phyloP scores from a whole-genome alignment of 2,113 vertebrate genomes.

The Ictalurus punctatus region DNA sequence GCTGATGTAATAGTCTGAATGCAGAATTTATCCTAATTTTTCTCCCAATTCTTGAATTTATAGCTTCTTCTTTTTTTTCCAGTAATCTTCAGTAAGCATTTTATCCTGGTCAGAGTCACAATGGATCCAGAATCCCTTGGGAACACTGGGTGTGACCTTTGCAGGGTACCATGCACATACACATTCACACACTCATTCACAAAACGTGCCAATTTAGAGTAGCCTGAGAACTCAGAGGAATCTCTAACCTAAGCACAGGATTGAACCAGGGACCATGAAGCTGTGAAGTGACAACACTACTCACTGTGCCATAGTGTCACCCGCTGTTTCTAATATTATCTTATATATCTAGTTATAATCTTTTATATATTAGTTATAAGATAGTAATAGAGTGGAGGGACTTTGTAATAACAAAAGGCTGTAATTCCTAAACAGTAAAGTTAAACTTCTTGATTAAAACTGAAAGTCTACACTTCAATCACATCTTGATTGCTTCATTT shows the following conservation, averaged over 20 bases:
- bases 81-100: not conserved
- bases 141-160: not conserved
- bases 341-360: not conserved
- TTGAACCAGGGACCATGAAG: not conserved
- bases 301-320: not conserved
- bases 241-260: not conserved
- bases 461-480: too few relatives aligned
- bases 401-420: too few relatives aligned
- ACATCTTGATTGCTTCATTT: too few relatives aligned
- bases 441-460: too few relatives aligned
- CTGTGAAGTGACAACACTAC: not conserved
- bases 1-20: not conserved
- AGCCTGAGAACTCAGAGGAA: not conserved
- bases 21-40: not conserved
- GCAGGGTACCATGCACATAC: not conserved
- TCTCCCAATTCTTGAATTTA: not conserved
- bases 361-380: not conserved
- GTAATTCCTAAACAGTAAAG: too few relatives aligned
- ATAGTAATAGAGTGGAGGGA: too few relatives aligned
- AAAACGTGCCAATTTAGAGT: not conserved
- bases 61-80: not conserved
- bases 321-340: not conserved
- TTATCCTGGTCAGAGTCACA: not conserved
- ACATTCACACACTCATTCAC: not conserved
- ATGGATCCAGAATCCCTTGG: not conserved